Evolutionary conservation across 2,797 vertebrate genomes (phyloP), one percentile per base, ranked within the genome.

Genomic region (Schizothorax lantsangensis): DNA sequence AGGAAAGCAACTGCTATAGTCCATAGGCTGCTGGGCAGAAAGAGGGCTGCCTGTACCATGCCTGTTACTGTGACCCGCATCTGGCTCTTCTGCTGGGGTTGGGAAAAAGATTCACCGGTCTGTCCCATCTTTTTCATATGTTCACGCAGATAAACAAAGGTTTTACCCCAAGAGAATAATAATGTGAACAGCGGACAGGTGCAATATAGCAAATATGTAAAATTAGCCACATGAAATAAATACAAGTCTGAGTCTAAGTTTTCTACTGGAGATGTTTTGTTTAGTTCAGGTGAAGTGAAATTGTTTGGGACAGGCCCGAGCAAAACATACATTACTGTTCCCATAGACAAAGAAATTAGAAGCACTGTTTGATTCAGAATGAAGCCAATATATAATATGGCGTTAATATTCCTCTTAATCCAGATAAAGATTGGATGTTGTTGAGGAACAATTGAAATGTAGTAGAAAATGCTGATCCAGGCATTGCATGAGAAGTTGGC

Each of bases 381-480:
- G 45, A 91, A 85, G 36, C 89, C 86, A 2, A 33, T 9, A 17
- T 80, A 87, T 72, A 88, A 23, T 11, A 89, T 12, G 0, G 10
- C 40, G 38, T 33, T 81, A 40, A 90, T 74, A 62, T 90, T 88
- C 38, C 83, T 89, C 84, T 81, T 87, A 47, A 88, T 43, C 86
- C 89, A 89, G 62, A 80, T 17, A 8, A 88, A 81, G 23, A 54
- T 14, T 17, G 72, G 40, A 12, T 9, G 49, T 26, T 79, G 86
- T 30, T 89, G 88, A 1, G 89, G 86, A 73, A 91, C 88, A 2
- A 91, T 90, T 30, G 87, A 89, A 33, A 86, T 38, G 84, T 90
- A 64, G 86, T 89, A 90, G 81, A 90, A 88, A 72, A 88, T 84
- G 86, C 90, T 90, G 74, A 91, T 89, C 89, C 90, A 91, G 45